phyloP scores from a whole-genome alignment of 2,888 invertebrate genomes.

The Torymus texanus region DNA sequence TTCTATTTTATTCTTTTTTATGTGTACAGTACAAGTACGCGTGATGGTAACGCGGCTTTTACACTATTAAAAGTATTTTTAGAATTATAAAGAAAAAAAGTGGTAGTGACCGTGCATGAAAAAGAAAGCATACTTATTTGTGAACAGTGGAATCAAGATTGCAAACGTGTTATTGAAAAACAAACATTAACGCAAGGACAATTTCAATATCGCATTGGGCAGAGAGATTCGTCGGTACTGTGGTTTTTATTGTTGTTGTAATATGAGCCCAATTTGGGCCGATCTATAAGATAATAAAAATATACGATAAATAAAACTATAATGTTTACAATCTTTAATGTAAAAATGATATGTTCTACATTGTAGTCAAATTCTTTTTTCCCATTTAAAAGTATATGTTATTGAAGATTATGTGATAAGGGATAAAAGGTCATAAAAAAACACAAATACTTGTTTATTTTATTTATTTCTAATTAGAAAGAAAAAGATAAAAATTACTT shows the following conservation, averaged over 20 bases:
- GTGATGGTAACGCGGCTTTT: conserved; percentile 9
- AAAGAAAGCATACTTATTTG: conserved; percentile 18
- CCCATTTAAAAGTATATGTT: too few relatives aligned
- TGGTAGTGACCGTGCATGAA: conserved; percentile 8
- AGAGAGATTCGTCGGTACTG: conserved; percentile 10
- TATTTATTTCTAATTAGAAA: too few relatives aligned
- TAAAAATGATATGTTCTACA: too few relatives aligned
- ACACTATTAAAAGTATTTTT: conserved; percentile 39
- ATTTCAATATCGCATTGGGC: conserved; percentile 37
- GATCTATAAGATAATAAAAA: conserved; percentile 39
- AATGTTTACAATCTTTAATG: neutral
- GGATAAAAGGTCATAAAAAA: too few relatives aligned
- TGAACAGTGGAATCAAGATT: conserved; percentile 14
- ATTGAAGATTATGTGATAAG: too few relatives aligned
- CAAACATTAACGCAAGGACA: conserved; percentile 8
- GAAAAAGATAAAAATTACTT: too few relatives aligned
- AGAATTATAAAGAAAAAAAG: neutral
- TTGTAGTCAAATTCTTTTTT: conserved; percentile 21
- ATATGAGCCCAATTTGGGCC: conserved; percentile 28
- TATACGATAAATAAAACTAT: conserved; percentile 43
- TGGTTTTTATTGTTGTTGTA: conserved; percentile 57
- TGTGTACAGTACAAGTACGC: conserved; percentile 33
- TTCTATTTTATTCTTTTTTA: conserved; percentile 24
- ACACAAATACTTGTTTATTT: too few relatives aligned
- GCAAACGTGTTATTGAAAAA: conserved; percentile 12